A percentile compares a stretch with the other conserved stretches of the same genome.
Evolutionary conservation across 2,113 vertebrate species (phyloP).

Genomic region (Irena cyanogastra): DNA sequence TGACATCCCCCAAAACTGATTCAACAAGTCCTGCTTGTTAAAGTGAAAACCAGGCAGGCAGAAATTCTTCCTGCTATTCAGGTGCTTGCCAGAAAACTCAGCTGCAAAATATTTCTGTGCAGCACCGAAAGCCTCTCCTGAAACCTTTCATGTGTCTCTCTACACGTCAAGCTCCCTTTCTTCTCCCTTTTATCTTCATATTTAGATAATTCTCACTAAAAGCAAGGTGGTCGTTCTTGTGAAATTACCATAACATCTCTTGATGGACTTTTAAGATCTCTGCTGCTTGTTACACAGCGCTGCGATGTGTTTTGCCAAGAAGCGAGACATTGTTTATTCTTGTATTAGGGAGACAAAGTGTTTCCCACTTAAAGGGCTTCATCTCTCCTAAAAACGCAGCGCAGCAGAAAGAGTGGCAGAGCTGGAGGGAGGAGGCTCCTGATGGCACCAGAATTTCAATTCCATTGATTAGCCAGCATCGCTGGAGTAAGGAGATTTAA

Average conservation of each 20-base stretch:
- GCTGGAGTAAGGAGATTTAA: slow-evolving; percentile 26
- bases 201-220: slow-evolving; percentile 60
- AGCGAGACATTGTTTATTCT: slow-evolving; percentile 54
- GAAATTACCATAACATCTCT: slow-evolving; percentile 34
- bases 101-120: background rate
- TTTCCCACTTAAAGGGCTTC: slow-evolving; percentile 52
- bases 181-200: slow-evolving; percentile 57
- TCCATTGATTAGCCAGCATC: slow-evolving; percentile 38
- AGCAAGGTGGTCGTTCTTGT: slow-evolving; percentile 13
- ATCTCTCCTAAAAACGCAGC: background rate
- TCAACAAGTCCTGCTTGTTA: background rate
- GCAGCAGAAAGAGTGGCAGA: background rate
- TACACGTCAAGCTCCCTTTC: slow-evolving; percentile 14
- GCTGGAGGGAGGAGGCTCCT: slow-evolving; percentile 11
- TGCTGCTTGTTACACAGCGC: slow-evolving; percentile 12
- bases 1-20: background rate
- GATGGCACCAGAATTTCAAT: slow-evolving; percentile 34
- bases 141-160: slow-evolving; percentile 61
- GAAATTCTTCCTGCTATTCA: background rate
- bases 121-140: background rate
- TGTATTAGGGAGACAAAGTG: slow-evolving; percentile 52
- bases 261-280: slow-evolving; percentile 41
- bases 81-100: slow-evolving; percentile 24
- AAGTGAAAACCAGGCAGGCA: background rate
- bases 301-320: slow-evolving; percentile 19